phyloP scores from a whole-genome alignment of 1,140 invertebrate species.

The Microplitis mediator region DNA sequence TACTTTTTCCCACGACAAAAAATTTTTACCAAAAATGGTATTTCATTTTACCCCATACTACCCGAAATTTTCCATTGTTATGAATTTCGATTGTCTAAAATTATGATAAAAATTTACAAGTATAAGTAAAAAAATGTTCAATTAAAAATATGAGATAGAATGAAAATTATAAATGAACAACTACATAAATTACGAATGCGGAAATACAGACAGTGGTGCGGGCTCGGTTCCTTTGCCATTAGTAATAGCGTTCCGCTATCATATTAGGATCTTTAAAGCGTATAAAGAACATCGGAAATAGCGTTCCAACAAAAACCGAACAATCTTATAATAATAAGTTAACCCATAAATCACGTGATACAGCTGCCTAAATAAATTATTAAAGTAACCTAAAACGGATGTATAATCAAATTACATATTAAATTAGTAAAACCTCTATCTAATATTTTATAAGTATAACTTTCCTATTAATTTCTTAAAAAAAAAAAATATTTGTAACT shows the following conservation, averaged over 20 bases:
- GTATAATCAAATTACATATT: neutral
- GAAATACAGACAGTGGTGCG: constrained; percentile 7
- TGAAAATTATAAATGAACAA: neutral
- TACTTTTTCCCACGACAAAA: no score
- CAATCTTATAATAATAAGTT: constrained; percentile 1
- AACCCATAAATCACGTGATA: neutral
- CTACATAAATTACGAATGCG: neutral
- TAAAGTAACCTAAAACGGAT: neutral
- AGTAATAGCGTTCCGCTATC: constrained; percentile 5
- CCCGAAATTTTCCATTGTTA: no score
- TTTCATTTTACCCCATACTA: no score
- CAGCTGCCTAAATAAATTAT: neutral
- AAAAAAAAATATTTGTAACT: no score
- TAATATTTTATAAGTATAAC: no score
- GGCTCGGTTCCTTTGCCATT: neutral
- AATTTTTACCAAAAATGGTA: no score
- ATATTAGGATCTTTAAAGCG: constrained; percentile 2
- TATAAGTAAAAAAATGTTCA: no score
- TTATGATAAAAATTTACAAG: no score
- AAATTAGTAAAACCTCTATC: neutral
- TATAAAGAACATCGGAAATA: neutral
- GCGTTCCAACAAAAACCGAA: constrained; percentile 4
- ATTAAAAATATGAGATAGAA: no score
- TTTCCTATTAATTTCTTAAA: no score
- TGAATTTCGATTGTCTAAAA: no score